Evolutionary conservation across 2,888 invertebrate species (phyloP), one percentile per base, ranked within the genome.

Genomic region (Drosophila cognata): DNA sequence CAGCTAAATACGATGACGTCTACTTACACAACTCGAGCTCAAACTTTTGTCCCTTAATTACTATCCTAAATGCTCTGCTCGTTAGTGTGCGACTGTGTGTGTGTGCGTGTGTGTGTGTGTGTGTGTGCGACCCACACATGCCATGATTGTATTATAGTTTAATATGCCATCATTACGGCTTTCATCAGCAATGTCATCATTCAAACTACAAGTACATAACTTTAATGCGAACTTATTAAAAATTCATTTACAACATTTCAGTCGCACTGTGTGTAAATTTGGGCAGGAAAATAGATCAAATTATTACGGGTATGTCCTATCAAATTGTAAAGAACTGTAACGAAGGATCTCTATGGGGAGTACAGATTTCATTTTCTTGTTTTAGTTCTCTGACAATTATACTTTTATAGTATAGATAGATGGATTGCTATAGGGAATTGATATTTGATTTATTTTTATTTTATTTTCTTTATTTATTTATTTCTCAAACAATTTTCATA

Each of bases 181-280:
- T 87, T 90, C 88, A 88, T 89, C 89, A 83, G 85, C 80, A 81
- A 77, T 87, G 88, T 89, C 87, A 87, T 88, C 90, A 82, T 83
- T 90, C 84, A 86, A 80, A 88, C 83, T 83, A 79, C 55, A 72
- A 73, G 71, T 73, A 77, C 79, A 75, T 83, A 84, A 74, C 80
- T 80, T 72, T 46, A 74, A 72, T 73, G 75, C 35, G 63, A 59
- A 60, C 46, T 59, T 69, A 84, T 88, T 85, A 88, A 88, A 87
- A 82, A 90, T 88, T 68, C 75, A 88, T 88, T 84, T 51, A 57
- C 5, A 31, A 31, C 35, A 51, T 57, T 43, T 41, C 21, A 41
- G 41, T 21, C 41, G 2, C 31, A 41, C 11, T 28, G 31, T 25
- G 58, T 7, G 11, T 13, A 11, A 16, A 29, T 16, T 43, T 13